phyloP scores from a whole-genome alignment of 2,797 vertebrate genomes.

The Diceros bicornis region DNA sequence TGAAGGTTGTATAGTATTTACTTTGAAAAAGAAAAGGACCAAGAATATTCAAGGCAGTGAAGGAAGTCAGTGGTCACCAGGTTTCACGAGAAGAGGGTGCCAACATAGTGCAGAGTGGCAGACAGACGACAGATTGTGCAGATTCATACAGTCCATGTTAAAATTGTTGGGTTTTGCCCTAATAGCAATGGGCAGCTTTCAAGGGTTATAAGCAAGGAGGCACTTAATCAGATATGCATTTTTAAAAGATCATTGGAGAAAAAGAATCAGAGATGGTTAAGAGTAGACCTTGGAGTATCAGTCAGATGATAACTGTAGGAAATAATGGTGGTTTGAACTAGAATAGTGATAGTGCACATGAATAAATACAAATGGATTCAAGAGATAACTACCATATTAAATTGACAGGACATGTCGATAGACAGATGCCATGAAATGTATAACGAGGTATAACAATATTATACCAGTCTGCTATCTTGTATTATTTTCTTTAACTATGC shows the following conservation, averaged over 20 bases:
- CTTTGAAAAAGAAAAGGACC: neutral
- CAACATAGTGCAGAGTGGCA: neutral
- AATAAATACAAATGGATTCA: neutral
- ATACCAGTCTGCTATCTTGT: neutral
- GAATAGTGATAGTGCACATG: neutral
- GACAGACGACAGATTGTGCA: neutral
- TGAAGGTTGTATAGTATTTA: neutral
- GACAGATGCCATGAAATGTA: neutral
- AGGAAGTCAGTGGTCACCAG: neutral
- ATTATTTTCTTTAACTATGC: neutral
- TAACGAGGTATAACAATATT: neutral
- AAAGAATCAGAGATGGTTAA: neutral
- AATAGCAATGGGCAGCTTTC: neutral
- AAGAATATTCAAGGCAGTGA: neutral
- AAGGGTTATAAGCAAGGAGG: neutral
- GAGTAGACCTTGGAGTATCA: neutral
- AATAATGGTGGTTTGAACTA: neutral
- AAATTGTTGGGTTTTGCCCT: neutral
- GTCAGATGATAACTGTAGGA: neutral
- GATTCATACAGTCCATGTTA: neutral
- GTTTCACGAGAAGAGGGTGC: neutral
- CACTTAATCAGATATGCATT: neutral
- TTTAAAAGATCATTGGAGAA: neutral
- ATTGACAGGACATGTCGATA: neutral
- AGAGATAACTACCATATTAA: neutral